Percentiles rank a stretch among this genome's conserved stretches.
These are phyloP conservation scores for Pseudopleuronectes americanus DNA, from an alignment of 2,797 vertebrate genomes.

Conservation along the genomic window DNA sequence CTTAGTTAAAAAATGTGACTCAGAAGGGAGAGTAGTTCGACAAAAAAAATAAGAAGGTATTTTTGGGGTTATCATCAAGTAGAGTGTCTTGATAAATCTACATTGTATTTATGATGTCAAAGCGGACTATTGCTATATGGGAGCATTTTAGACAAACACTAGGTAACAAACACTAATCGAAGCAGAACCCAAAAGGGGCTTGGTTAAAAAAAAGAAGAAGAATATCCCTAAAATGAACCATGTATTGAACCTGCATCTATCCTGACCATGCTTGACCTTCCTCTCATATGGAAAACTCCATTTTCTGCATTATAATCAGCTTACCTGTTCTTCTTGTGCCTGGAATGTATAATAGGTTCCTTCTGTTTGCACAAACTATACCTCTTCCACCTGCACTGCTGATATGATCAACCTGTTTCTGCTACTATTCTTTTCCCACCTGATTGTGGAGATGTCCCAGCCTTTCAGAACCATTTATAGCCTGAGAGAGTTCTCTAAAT, in stretches of 20 bases:
- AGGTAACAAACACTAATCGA: slow-evolving; percentile 9
- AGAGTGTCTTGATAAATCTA: too few species aligned
- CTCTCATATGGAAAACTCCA: slow-evolving; percentile 14
- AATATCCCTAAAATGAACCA: slow-evolving; percentile 1
- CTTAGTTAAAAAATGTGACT: too few species aligned
- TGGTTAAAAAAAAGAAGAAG: slow-evolving; percentile 16
- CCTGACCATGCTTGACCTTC: slow-evolving; percentile 10
- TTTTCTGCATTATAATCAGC: slow-evolving; percentile 34
- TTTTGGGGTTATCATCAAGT: too few species aligned
- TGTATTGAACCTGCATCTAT: slow-evolving; percentile 6
- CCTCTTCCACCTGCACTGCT: slow-evolving; percentile 9
- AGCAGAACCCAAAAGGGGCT: background rate
- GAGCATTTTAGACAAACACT: background rate
- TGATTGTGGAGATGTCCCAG: slow-evolving; percentile 2
- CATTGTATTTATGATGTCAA: background rate
- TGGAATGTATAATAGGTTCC: background rate
- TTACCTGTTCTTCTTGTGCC: slow-evolving; percentile 19
- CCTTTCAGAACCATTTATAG: slow-evolving; percentile 16
- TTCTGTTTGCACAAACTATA: background rate
- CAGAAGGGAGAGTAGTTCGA: too few species aligned
- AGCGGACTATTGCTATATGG: slow-evolving; percentile 2
- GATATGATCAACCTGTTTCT: slow-evolving; percentile 32
- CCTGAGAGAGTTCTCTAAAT: slow-evolving; percentile 11
- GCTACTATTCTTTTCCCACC: slow-evolving; percentile 9
- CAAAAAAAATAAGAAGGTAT: too few species aligned